phyloP scores from a whole-genome alignment of 1,140 invertebrate species.

The Delia radicum region DNA sequence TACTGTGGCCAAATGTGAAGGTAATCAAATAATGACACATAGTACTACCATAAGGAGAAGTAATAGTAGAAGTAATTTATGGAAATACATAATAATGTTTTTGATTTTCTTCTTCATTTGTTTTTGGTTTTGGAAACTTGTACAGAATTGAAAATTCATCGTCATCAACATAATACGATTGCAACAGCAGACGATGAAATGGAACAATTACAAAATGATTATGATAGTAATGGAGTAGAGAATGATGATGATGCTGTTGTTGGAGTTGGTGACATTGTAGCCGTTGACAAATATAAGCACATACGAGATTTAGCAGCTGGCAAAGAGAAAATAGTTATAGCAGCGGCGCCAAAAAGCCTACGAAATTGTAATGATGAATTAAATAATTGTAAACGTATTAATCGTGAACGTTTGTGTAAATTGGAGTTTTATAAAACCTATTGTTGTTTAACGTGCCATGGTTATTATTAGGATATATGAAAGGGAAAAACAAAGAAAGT shows the following conservation, averaged over 20 bases:
- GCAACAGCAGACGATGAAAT: background rate
- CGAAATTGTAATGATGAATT: constrained; percentile 31
- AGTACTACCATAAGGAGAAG: background rate
- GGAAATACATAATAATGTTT: constrained; percentile 13
- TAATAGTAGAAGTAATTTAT: constrained; percentile 3
- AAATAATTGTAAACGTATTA: constrained; percentile 32
- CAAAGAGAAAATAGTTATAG: constrained; percentile 14
- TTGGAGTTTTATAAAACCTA: constrained; percentile 33
- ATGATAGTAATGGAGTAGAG: background rate
- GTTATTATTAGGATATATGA: constrained; percentile 10
- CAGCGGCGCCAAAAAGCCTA: constrained; percentile 11
- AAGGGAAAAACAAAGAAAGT: background rate
- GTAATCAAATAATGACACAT: constrained; percentile 24
- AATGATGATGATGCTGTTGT: background rate
- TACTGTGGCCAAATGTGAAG: constrained; percentile 61
- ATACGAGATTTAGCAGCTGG: background rate
- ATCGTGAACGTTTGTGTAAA: constrained; percentile 31
- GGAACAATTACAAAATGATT: background rate
- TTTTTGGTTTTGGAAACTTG: constrained; percentile 13
- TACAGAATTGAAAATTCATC: constrained; percentile 12
- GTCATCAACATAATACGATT: background rate
- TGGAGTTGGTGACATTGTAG: background rate
- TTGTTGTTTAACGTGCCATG: constrained; percentile 33
- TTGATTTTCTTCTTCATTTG: constrained; percentile 18
- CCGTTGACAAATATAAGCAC: background rate